Base-by-base conservation (phyloP, 2,113 vertebrate genomes). In the Gymnocephalus cernua region DNA sequence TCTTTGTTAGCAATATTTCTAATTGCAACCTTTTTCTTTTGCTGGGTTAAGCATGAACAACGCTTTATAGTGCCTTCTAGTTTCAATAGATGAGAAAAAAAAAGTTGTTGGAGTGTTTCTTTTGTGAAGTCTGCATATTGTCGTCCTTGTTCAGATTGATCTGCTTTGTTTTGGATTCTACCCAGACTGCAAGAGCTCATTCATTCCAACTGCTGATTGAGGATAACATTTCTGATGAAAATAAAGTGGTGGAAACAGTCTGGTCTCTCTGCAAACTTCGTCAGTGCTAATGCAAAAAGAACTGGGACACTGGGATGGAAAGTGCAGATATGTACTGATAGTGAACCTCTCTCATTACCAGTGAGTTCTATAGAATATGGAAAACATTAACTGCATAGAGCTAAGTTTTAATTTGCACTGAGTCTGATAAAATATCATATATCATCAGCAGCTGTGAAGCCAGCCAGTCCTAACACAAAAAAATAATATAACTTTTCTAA, bases 241-340 rank as follows among this genome's bases (percentile, higher is more conserved):
- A 18, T 19, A 7, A 50, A 50, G 48, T 19, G 48, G 48, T 50
- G 48, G 48, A 50, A 50, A 50, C 7, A 41, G 23, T 23, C 9
- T 35, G 14, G 13, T 29, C 53, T 48, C 25, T 35, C 35, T 19
- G 47, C 61, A 11, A 61, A 80, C 32, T 57, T 69, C 4, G 9
- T 66, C 65, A 79, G 66, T 1, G 51, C 56, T 61, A 50, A 50
- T 83, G 59, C 38, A 64, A 81, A 74, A 25, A 50, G 27, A 76
- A 51, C 12, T 59, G 45, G 66, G 41, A 53, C 45, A 63, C 6
- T 59, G n/a, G 16, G 29, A 48, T 51, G 25, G 27, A 79, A 80
- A 86, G 38, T 70, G 82, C 84, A 74, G 72, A 79, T 44, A 66
- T 68, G 23, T 53, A 32, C 27, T 38, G 54, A 12, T 11, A 14